Base-by-base conservation (phyloP, 1,140 invertebrate species). In the Philopotamus ludificatus region DNA sequence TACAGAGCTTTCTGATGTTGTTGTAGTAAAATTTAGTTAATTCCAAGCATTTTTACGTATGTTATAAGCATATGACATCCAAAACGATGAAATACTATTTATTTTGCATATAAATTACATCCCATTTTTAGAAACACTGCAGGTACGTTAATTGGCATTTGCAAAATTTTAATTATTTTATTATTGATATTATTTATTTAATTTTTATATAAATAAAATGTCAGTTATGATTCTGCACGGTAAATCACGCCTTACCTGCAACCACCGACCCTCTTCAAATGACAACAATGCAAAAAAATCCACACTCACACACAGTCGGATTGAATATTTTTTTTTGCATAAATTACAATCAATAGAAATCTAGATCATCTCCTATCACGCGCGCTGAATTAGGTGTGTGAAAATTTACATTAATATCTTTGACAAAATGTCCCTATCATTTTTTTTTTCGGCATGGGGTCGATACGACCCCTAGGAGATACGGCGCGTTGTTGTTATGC, bases 391-490 rank as follows among this genome's bases (percentile, higher is more conserved):
- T 47, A 47, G 44, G 44, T 47, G 44, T 47, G 44, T 47, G 44
- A 47, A 47, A 47, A 47, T 47, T 47, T 47, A 47, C 44, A 47
- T 47, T 47, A 47, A 47, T 9, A 47, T 47, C 44, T 47, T 47
- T 47, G 44, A 47, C 44, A 20, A 16, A 15, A 16, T 16, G 18
- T 20, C 44, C 44, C 44, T 8, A 34, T 7, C 28, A 34, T 34
- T 34, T 34, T 34, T 34, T 34, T 47, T 39, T 39, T 39, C n/a
- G 8, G 8, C 34, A 47, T 47, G 44, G 44, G 44, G 44, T 47
- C 8, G 10, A 8, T 47, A 8, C 10, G 44, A 12, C 4, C 28
- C 28, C 28, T 34, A 34, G 12, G 12, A 34, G 12, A 34, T 7
- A 12, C 28, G 4, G 28, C 28, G 4, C 28, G 4, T 34, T 34